Conservation (phyloP, 37 sponge, comb jelly and placozoan genomes). For the Oscarella lobularis region DNA sequence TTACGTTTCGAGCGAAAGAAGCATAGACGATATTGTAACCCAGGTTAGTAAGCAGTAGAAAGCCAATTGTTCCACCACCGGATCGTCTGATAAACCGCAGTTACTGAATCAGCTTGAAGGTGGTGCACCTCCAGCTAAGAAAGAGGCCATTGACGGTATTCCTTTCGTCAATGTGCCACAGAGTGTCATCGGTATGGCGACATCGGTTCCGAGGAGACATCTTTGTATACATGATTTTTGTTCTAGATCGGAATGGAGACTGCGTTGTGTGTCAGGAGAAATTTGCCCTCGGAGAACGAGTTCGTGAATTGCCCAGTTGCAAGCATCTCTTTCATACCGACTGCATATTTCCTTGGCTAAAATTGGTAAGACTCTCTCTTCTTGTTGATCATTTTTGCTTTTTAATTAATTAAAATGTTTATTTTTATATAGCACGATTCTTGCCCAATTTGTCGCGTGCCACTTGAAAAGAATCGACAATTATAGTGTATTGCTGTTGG, state of each 20-base stretch:
- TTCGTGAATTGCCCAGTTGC: background rate
- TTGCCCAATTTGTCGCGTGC: background rate
- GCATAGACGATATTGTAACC: background rate
- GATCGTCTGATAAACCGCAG: background rate
- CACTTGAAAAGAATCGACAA: too few relatives aligned
- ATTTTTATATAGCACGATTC: background rate
- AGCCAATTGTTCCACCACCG: background rate
- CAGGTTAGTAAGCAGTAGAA: background rate
- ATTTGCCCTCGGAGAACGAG: background rate
- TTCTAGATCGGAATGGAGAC: background rate
- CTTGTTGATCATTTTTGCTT: too few relatives aligned
- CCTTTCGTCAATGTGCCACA: background rate
- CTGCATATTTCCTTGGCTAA: background rate
- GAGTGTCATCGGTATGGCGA: background rate
- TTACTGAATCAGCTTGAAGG: background rate
- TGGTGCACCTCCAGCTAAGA: background rate
- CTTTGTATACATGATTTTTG: too few relatives aligned
- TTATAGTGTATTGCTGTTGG: too few relatives aligned
- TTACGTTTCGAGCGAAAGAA: background rate
- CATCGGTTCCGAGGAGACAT: background rate
- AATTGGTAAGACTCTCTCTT: background rate
- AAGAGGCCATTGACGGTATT: background rate
- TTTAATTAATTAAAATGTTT: background rate
- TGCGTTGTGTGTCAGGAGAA: background rate
- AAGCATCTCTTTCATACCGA: background rate